These are phyloP conservation scores for Eira barbara DNA, from an alignment of 2,113 vertebrate species.

Conservation along the genomic window DNA sequence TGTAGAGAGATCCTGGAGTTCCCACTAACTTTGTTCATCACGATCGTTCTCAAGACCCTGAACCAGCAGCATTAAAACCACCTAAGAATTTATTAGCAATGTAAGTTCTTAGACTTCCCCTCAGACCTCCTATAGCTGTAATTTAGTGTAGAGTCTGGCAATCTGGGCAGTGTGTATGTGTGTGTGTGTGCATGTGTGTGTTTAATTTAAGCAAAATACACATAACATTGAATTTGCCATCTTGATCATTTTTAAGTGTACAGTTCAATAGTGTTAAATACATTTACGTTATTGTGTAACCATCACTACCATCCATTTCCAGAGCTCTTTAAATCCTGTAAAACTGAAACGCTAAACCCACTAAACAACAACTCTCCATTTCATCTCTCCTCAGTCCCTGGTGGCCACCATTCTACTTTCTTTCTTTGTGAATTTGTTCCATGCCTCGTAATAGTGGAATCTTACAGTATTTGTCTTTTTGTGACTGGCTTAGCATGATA, in stretches of 20 bases:
- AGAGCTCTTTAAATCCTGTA: background rate
- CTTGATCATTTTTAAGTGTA: background rate
- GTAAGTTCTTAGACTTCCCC: background rate
- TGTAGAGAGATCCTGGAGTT: background rate
- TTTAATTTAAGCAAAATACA: background rate
- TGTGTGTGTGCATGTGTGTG: background rate
- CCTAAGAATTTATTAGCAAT: background rate
- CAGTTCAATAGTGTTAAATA: background rate
- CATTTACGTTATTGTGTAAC: background rate
- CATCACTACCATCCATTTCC: background rate
- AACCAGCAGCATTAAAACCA: background rate
- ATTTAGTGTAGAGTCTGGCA: background rate
- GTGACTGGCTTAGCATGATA: background rate
- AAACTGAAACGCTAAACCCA: background rate
- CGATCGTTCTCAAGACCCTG: background rate
- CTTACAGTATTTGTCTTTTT: background rate
- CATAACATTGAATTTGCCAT: background rate
- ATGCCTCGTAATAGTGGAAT: background rate
- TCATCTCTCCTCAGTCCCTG: background rate
- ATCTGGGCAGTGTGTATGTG: background rate
- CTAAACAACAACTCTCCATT: background rate
- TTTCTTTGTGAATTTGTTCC: background rate
- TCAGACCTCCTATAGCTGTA: background rate
- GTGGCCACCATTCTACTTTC: background rate
- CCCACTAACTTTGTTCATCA: background rate